These are phyloP conservation scores for Babyrousa celebensis DNA, from an alignment of 2,797 vertebrate genomes.

Conservation along the genomic window DNA sequence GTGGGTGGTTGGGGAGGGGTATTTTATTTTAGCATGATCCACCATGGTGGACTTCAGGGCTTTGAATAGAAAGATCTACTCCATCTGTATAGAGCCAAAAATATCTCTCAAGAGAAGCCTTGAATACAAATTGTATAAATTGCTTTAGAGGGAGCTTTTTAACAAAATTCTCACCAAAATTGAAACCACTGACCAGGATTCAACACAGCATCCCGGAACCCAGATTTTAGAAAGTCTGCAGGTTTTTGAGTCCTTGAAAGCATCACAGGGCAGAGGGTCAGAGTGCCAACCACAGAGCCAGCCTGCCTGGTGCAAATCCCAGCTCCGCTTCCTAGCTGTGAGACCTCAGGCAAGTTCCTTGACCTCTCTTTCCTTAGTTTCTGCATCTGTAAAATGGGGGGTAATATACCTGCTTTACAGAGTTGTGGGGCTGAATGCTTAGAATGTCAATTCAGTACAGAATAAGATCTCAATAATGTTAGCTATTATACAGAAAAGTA, in stretches of 20 bases:
- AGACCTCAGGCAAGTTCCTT: background rate
- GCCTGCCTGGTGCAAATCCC: background rate
- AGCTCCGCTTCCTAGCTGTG: background rate
- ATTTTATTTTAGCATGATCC: slow-evolving; percentile 22
- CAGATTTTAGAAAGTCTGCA: background rate
- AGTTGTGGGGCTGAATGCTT: background rate
- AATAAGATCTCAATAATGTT: background rate
- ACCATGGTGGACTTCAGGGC: slow-evolving; percentile 12
- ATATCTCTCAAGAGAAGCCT: slow-evolving; percentile 19
- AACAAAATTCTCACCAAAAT: background rate
- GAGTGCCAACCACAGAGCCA: background rate
- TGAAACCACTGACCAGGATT: background rate
- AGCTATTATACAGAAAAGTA: background rate
- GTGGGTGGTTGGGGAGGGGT: background rate
- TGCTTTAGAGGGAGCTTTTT: background rate
- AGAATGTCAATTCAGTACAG: background rate
- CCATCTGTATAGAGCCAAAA: slow-evolving; percentile 57
- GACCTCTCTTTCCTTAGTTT: background rate
- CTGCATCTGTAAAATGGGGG: background rate
- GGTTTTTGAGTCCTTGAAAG: background rate
- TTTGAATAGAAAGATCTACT: slow-evolving; percentile 30
- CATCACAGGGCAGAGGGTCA: background rate
- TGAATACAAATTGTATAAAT: background rate
- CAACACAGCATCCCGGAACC: background rate
- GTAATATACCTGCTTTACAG: fast-evolving